Percentiles rank a stretch among this genome's conserved stretches.
Conservation (phyloP, 2,797 vertebrate genomes). For the Spinibarbus caldwelli region DNA sequence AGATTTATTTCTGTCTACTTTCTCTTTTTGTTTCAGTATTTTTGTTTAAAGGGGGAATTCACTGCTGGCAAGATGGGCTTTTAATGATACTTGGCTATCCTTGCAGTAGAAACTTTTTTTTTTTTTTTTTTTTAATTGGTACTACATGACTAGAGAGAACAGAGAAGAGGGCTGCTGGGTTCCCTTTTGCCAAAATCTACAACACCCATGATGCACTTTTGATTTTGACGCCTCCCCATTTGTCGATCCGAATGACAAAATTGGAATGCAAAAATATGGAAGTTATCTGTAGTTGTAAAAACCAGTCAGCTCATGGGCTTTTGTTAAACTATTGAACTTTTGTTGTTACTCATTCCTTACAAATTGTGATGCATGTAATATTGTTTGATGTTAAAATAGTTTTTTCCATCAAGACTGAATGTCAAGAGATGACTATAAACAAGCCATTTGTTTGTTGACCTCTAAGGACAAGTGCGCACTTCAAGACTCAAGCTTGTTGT, state of each 20-base stretch:
- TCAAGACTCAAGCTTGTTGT: neutral
- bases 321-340: neutral
- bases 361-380: neutral
- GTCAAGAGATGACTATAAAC: slow-evolving; percentile 10
- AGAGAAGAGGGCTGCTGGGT: neutral
- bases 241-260: neutral
- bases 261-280: neutral
- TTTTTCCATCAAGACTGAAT: neutral
- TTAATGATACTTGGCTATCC: neutral
- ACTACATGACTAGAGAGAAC: neutral
- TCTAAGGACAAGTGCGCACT: neutral
- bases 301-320: no score
- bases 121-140: neutral
- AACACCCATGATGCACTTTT: neutral
- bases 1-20: neutral
- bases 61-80: neutral
- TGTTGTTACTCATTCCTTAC: neutral
- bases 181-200: neutral
- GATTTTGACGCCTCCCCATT: neutral
- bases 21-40: no score
- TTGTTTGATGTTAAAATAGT: neutral
- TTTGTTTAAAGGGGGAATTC: neutral
- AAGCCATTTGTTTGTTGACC: slow-evolving; percentile 7
- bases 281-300: neutral
- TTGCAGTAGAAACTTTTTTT: neutral